A percentile compares a stretch with the other conserved stretches of the same genome.
phyloP scores from a whole-genome alignment of 2,113 vertebrate genomes.

The Varanus komodoensis region DNA sequence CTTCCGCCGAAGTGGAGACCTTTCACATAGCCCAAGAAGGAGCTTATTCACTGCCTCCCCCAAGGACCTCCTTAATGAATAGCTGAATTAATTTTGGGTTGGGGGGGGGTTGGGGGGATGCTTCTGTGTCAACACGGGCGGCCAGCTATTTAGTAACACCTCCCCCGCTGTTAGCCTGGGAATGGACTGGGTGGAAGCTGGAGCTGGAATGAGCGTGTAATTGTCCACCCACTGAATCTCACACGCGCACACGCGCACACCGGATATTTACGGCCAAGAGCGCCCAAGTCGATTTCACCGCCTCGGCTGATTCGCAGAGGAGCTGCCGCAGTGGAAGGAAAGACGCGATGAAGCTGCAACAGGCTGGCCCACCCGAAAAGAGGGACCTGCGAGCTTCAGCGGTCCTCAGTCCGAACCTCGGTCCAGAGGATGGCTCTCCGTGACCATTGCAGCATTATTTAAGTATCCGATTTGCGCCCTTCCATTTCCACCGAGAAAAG shows the following conservation, averaged over 20 bases:
- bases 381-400: no score
- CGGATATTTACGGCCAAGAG: constrained; percentile 70
- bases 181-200: constrained; percentile 74
- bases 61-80: constrained; percentile 76
- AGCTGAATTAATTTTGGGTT: constrained; percentile 54
- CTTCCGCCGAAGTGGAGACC: constrained; percentile 56
- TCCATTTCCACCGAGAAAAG: no score
- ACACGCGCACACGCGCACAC: constrained; percentile 59
- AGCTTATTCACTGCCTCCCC: constrained; percentile 64
- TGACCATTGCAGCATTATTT: no score
- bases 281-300: constrained; percentile 67
- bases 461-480: no score
- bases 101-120: constrained; percentile 53
- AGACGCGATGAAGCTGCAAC: not conserved
- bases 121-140: constrained; percentile 73
- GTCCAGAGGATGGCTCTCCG: no score
- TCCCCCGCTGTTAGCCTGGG: constrained; percentile 75
- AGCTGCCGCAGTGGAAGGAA: not conserved
- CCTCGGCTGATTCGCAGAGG: not conserved
- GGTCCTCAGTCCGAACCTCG: no score
- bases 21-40: constrained; percentile 59
- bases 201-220: constrained; percentile 76
- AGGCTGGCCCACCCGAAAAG: not conserved
- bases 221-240: constrained; percentile 71
- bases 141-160: constrained; percentile 75